Evolutionary conservation across 2,113 vertebrate species (phyloP).

Genomic region (Gallinago media): DNA sequence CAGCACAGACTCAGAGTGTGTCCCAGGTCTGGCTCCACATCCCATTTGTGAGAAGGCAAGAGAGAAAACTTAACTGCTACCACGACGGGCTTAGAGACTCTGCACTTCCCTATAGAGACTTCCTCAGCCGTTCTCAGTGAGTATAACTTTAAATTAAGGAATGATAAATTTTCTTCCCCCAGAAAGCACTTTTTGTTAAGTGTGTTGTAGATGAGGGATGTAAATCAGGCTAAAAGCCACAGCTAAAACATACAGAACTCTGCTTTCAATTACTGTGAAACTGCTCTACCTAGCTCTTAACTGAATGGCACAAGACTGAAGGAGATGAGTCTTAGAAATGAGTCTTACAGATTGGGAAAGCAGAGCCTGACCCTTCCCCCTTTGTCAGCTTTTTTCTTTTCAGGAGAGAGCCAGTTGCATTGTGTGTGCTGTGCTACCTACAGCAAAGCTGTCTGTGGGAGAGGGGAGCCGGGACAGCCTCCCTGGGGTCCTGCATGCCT

Average conservation of each 20-base stretch:
- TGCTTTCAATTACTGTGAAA: not conserved
- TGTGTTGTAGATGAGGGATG: not conserved
- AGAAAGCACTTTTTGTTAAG: not conserved
- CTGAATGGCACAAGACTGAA: not conserved
- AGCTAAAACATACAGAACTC: not conserved
- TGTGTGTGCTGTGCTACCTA: constrained; percentile 5
- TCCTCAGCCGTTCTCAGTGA: not conserved
- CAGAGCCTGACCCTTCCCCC: not conserved
- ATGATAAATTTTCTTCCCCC: not conserved
- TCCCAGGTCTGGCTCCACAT: constrained; percentile 1
- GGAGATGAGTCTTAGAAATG: not conserved
- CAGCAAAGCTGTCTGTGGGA: not conserved
- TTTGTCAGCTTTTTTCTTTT: constrained; percentile 3
- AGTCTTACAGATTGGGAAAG: not conserved
- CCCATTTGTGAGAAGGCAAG: not conserved
- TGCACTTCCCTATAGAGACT: not conserved
- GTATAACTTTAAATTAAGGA: constrained; percentile 1
- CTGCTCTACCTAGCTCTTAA: not conserved
- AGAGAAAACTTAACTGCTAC: not conserved
- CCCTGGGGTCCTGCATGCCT: not conserved
- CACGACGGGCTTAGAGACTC: not conserved
- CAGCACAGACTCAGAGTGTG: not conserved
- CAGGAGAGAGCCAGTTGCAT: not conserved
- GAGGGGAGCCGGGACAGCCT: not conserved
- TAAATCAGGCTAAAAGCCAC: not conserved